These are phyloP conservation scores for Taenaris catops DNA, from an alignment of 2,888 invertebrate species.

Conservation along the genomic window DNA sequence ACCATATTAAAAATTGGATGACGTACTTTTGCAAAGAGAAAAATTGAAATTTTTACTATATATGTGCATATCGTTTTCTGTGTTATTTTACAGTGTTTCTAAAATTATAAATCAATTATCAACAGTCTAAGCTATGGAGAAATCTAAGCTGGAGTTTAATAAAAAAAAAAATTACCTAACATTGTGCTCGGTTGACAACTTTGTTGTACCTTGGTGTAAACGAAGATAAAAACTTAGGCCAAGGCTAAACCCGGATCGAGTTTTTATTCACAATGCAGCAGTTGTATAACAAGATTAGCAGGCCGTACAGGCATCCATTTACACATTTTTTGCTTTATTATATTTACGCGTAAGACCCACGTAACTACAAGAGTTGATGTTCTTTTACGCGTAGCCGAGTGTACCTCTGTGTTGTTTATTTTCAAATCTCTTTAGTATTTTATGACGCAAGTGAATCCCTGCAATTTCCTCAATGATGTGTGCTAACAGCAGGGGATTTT, in stretches of 20 bases:
- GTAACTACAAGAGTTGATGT: not conserved
- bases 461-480: constrained; percentile 21
- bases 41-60: too few relatives aligned
- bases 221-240: constrained; percentile 11
- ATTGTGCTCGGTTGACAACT: constrained; percentile 1
- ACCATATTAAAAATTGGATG: too few relatives aligned
- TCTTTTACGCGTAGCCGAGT: constrained; percentile 1
- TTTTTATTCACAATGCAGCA: constrained; percentile 13
- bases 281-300: constrained; percentile 12
- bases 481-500: constrained; percentile 18
- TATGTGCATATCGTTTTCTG: too few relatives aligned
- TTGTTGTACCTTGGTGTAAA: constrained; percentile 5
- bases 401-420: not conserved
- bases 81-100: too few relatives aligned
- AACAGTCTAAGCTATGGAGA: too few relatives aligned
- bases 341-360: constrained; percentile 1
- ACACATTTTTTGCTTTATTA: constrained; percentile 3
- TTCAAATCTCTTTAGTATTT: constrained; percentile 23
- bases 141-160: not conserved
- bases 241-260: constrained; percentile 9
- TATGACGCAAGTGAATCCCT: constrained; percentile 23
- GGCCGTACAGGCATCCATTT: constrained; percentile 2
- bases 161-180: not conserved
- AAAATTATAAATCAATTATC: too few relatives aligned
- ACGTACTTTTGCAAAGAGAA: too few relatives aligned